phyloP scores from a whole-genome alignment of 1,140 invertebrate genomes.

The Tetranychus cinnabarinus region DNA sequence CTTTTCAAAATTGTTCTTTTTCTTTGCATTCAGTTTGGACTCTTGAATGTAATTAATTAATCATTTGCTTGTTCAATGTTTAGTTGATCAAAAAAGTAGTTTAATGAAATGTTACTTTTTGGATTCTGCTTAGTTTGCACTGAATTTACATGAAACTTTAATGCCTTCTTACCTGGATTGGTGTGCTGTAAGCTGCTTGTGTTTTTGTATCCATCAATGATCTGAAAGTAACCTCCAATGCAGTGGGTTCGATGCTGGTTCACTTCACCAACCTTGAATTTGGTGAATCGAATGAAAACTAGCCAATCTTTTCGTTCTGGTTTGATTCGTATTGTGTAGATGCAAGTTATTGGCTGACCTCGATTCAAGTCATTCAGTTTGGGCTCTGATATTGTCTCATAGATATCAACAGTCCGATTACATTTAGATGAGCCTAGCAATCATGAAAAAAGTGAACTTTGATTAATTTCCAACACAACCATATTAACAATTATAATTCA shows the following conservation, averaged over 20 bases:
- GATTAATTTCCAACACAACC: too few species aligned
- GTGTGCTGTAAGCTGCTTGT: conserved; percentile 8
- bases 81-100: too few species aligned
- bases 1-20: too few species aligned
- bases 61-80: too few species aligned
- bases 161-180: conserved; percentile 4
- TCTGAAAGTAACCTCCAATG: conserved; percentile 13
- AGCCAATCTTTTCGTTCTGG: conserved; percentile 58
- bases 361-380: conserved; percentile 52
- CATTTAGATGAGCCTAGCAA: conserved; percentile 30
- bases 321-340: conserved; percentile 59
- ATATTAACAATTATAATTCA: too few species aligned
- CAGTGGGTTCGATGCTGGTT: conserved; percentile 10
- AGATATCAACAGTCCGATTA: conserved; percentile 74
- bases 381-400: conserved; percentile 64
- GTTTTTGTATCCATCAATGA: conserved; percentile 15
- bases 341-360: conserved; percentile 58
- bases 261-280: conserved; percentile 11
- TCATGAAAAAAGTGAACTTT: background rate
- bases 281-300: conserved; percentile 37
- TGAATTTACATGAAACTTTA: too few species aligned
- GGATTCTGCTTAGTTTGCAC: background rate
- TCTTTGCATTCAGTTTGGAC: too few species aligned
- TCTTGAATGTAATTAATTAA: too few species aligned
- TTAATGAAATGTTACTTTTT: background rate